phyloP scores from a whole-genome alignment of 2,888 invertebrate species.

The Eristalinus aeneus region DNA sequence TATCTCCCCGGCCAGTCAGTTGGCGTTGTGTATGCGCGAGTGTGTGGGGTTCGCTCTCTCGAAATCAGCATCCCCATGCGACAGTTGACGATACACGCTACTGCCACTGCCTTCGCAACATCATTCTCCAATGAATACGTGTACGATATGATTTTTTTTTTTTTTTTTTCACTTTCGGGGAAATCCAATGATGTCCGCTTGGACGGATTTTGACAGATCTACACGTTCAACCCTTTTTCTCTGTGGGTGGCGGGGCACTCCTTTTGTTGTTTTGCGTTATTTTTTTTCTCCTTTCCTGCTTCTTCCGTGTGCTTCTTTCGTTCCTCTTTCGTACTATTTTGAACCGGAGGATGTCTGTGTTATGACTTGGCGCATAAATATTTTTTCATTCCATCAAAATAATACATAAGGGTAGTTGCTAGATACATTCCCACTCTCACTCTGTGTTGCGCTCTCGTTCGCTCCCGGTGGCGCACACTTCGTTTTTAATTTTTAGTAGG shows the following conservation, averaged over 20 bases:
- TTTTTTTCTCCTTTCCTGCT: constrained; percentile 4
- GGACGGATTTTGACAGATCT: constrained; percentile 79
- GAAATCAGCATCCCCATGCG: constrained; percentile 65
- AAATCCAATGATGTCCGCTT: constrained; percentile 80
- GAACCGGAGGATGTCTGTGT: constrained; percentile 59
- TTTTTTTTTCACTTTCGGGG: constrained; percentile 72
- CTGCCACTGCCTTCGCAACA: constrained; percentile 18
- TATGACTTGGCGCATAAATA: constrained; percentile 73
- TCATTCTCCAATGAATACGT: constrained; percentile 68
- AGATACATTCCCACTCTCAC: constrained; percentile 30
- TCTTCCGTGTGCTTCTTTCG: constrained; percentile 1
- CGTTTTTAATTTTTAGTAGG: constrained; percentile 66
- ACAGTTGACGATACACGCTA: constrained; percentile 54
- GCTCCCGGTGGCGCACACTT: constrained; percentile 5
- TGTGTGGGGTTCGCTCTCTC: neutral
- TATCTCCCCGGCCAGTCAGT: constrained; percentile 12
- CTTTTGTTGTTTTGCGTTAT: neutral
- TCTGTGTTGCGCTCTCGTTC: neutral
- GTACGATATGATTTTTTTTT: constrained; percentile 70
- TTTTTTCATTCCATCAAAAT: constrained; percentile 72
- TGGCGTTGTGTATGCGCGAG: neutral
- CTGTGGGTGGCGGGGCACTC: constrained; percentile 43
- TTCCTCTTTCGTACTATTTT: constrained; percentile 47
- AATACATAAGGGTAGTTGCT: constrained; percentile 58
- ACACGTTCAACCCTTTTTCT: constrained; percentile 67